These are phyloP conservation scores for Salvelinus sp. DNA, from an alignment of 2,113 vertebrate genomes.

Conservation along the genomic window DNA sequence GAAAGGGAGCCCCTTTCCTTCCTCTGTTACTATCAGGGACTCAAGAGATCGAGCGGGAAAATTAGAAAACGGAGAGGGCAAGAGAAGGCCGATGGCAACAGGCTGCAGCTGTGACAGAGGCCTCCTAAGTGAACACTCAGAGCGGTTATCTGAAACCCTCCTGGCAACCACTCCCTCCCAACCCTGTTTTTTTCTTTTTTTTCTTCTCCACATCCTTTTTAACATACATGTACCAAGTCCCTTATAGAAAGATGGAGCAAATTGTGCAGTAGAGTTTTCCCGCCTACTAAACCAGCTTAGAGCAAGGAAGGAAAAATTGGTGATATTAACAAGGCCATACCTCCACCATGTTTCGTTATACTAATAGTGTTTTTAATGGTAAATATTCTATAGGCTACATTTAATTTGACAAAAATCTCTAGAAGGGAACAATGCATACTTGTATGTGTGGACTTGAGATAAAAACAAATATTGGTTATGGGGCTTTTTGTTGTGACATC, in stretches of 20 bases:
- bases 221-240: constrained; percentile 3
- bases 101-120: constrained; percentile 61
- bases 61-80: neutral
- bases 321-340: neutral
- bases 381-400: neutral
- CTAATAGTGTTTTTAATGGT: neutral
- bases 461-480: too few species aligned
- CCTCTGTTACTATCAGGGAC: constrained; percentile 3
- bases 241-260: constrained; percentile 22
- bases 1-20: constrained; percentile 18
- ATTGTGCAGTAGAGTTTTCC: constrained; percentile 18
- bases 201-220: too few species aligned
- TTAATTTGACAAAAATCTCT: too few species aligned
- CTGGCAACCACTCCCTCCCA: too few species aligned
- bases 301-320: constrained; percentile 10
- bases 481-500: too few species aligned
- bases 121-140: constrained; percentile 16
- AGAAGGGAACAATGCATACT: too few species aligned
- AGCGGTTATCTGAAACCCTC: too few species aligned
- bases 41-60: neutral
- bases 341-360: neutral
- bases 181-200: too few species aligned
- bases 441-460: too few species aligned
- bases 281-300: constrained; percentile 17
- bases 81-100: constrained; percentile 1